These are phyloP conservation scores for Hassar affinis DNA, from an alignment of 2,113 vertebrate genomes.

Conservation along the genomic window DNA sequence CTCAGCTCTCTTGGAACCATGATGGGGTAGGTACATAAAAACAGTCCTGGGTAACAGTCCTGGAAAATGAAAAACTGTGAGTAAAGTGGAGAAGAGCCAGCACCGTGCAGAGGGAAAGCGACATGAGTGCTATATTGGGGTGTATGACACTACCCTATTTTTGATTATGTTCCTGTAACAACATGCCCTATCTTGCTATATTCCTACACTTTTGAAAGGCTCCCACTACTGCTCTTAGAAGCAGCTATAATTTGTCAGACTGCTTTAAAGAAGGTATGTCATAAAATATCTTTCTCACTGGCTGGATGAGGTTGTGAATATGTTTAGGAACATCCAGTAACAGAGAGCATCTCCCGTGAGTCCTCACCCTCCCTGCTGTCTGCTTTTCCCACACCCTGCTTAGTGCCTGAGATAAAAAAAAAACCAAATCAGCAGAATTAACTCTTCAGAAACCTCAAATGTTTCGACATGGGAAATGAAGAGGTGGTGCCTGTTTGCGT, in stretches of 20 bases:
- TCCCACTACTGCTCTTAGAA: neutral
- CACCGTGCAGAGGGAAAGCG: too few species aligned
- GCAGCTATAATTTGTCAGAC: neutral
- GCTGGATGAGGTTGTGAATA: constrained; percentile 1
- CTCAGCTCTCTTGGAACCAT: too few species aligned
- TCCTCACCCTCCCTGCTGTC: constrained; percentile 30
- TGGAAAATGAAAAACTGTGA: too few species aligned
- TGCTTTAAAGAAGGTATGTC: neutral
- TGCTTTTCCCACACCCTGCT: constrained; percentile 45
- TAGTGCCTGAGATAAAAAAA: neutral
- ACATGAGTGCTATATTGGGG: too few species aligned
- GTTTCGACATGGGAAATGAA: neutral
- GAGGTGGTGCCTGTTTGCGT: neutral
- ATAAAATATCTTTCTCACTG: constrained; percentile 1
- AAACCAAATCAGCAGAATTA: neutral
- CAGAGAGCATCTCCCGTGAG: constrained; percentile 37
- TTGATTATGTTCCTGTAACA: neutral
- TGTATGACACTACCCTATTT: neutral
- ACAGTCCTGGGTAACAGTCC: too few species aligned
- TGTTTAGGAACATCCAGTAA: constrained; percentile 40
- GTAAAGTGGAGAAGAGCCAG: too few species aligned
- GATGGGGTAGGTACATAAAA: too few species aligned
- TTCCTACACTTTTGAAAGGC: neutral
- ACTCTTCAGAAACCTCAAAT: neutral
- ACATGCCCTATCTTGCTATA: neutral